Conservation (phyloP, 1,140 invertebrate genomes). For the Drosophila seguyi region DNA sequence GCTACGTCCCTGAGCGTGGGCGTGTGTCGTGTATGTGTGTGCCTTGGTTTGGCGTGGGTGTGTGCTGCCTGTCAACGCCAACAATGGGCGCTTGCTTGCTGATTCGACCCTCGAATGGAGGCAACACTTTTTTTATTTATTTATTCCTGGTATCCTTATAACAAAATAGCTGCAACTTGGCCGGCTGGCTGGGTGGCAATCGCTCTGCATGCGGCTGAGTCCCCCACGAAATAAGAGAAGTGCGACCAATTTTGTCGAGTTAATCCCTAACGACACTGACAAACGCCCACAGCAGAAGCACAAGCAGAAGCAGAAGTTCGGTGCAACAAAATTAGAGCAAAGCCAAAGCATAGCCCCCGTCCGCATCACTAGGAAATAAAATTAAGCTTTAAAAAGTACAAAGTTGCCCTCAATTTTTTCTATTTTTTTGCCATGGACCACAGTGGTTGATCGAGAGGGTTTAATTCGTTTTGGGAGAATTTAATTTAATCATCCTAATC, state of each 20-base stretch:
- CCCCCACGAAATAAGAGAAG: conserved; percentile 29
- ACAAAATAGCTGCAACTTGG: conserved; percentile 47
- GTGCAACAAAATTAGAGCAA: conserved; percentile 33
- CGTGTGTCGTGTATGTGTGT: conserved; percentile 30
- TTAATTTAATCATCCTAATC: not conserved
- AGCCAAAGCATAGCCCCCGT: conserved; percentile 2
- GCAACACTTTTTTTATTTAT: conserved; percentile 50
- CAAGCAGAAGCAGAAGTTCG: conserved; percentile 1
- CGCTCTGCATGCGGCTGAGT: conserved; percentile 29
- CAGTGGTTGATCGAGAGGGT: not conserved
- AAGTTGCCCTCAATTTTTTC: conserved; percentile 36
- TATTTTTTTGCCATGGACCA: conserved; percentile 10
- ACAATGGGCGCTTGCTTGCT: conserved; percentile 44
- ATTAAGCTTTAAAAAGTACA: conserved; percentile 45
- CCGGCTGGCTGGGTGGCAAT: conserved; percentile 11
- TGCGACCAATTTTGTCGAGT: conserved; percentile 38
- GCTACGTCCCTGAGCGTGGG: not conserved
- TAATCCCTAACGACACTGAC: conserved; percentile 52
- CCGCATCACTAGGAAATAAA: conserved; percentile 21
- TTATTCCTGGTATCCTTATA: conserved; percentile 32
- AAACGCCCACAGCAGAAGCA: conserved; percentile 17
- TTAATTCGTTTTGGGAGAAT: not conserved
- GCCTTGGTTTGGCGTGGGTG: not conserved
- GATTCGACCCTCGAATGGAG: conserved; percentile 47
- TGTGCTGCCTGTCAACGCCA: conserved; percentile 50